Evolutionary conservation across 2,888 invertebrate species (phyloP).

Genomic region (Mesochorus sp.): DNA sequence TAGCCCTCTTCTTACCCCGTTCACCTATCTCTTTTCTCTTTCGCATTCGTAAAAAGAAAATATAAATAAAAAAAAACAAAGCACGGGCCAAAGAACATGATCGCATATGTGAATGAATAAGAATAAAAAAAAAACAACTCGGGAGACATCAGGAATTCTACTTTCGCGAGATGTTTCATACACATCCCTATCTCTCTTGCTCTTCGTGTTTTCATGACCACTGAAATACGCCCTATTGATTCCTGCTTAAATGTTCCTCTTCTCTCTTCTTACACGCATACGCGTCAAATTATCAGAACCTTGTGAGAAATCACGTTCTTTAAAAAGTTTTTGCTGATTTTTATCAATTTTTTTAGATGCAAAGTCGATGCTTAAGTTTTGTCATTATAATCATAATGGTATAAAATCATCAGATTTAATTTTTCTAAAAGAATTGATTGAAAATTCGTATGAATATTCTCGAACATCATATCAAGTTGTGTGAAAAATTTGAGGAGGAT

Average conservation of each 20-base stretch:
- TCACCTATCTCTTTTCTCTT: slow-evolving; percentile 6
- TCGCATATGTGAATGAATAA: slow-evolving; percentile 57
- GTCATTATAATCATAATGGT: too few relatives aligned
- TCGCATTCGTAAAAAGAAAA: slow-evolving; percentile 44
- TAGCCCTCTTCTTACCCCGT: slow-evolving; percentile 1
- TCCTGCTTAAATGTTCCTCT: slow-evolving; percentile 41
- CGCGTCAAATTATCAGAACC: slow-evolving; percentile 15
- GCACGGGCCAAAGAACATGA: slow-evolving; percentile 31
- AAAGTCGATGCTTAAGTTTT: too few relatives aligned
- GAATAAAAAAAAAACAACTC: slow-evolving; percentile 26
- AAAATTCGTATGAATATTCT: too few relatives aligned
- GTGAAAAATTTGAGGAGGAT: too few relatives aligned
- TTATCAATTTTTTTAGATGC: too few relatives aligned
- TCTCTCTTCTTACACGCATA: slow-evolving; percentile 1
- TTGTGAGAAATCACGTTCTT: slow-evolving; percentile 7
- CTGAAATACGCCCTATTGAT: slow-evolving; percentile 48
- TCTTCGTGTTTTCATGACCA: slow-evolving; percentile 11
- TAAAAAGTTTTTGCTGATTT: too few relatives aligned
- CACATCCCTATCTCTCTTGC: neutral
- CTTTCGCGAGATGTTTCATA: slow-evolving; percentile 34
- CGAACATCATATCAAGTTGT: too few relatives aligned
- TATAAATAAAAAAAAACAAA: slow-evolving; percentile 27
- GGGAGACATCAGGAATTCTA: slow-evolving; percentile 32
- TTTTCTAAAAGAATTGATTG: too few relatives aligned
- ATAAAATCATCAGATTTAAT: too few relatives aligned